Conservation (phyloP, 2,797 vertebrate species). For the Sternotherus odoratus region DNA sequence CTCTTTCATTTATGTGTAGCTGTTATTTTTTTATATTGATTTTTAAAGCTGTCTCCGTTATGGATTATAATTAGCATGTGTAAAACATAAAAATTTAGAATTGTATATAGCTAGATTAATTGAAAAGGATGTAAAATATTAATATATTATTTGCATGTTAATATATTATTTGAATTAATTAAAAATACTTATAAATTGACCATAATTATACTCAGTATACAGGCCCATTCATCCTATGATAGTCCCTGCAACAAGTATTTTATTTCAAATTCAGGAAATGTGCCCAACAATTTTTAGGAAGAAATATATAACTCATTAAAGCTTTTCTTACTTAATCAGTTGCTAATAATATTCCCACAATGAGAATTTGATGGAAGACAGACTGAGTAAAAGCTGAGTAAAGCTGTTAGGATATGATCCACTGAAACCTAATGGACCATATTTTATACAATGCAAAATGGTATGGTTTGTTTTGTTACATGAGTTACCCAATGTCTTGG, state of each 20-base stretch:
- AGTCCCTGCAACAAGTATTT: constrained; percentile 15
- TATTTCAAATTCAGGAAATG: constrained; percentile 54
- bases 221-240: constrained; percentile 19
- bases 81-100: constrained; percentile 72
- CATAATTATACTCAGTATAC: constrained; percentile 58
- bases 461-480: not conserved
- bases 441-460: constrained; percentile 52
- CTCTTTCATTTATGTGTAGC: constrained; percentile 67
- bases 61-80: constrained; percentile 72
- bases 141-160: constrained; percentile 42
- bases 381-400: not conserved
- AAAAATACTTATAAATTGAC: constrained; percentile 62
- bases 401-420: not conserved
- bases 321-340: constrained; percentile 10
- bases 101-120: constrained; percentile 70
- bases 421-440: constrained; percentile 21
- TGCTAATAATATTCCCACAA: constrained; percentile 44
- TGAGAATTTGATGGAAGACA: not conserved
- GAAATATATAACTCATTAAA: constrained; percentile 34
- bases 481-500: constrained; percentile 48
- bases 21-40: constrained; percentile 73
- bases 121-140: constrained; percentile 63
- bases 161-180: constrained; percentile 43
- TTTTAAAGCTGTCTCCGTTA: constrained; percentile 73
- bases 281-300: constrained; percentile 31